Conservation (phyloP, 2,797 vertebrate species). For the Micropoecilia bifurca region DNA sequence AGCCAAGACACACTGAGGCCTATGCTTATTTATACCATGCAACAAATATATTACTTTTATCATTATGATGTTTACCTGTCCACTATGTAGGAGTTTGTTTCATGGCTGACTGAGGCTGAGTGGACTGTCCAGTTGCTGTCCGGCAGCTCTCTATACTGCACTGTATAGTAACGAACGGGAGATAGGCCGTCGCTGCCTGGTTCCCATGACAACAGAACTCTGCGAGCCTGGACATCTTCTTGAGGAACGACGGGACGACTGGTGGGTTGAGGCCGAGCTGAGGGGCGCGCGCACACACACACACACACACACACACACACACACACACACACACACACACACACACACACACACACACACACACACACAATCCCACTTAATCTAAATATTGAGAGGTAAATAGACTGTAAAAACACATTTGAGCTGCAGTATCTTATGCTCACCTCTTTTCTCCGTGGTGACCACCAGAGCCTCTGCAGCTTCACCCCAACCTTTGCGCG, state of each 20-base stretch:
- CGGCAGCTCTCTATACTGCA: conserved; percentile 92
- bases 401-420: conserved; percentile 20
- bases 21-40: not conserved
- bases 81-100: conserved; percentile 87
- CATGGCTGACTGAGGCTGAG: conserved; percentile 87
- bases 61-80: conserved; percentile 85
- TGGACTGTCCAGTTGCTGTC: conserved; percentile 89
- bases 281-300: not conserved
- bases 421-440: conserved; percentile 1
- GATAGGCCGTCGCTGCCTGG: conserved; percentile 96
- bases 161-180: conserved; percentile 93
- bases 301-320: not conserved
- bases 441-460: conserved; percentile 97
- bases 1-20: not conserved
- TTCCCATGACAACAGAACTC: conserved; percentile 94
- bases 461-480: conserved; percentile 93
- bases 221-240: conserved; percentile 90
- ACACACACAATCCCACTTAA: conserved; percentile 16
- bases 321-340: not conserved
- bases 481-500: conserved; percentile 97
- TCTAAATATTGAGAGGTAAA: conserved; percentile 23
- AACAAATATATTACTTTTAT: conserved; percentile 52
- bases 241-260: conserved; percentile 92
- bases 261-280: conserved; percentile 93
- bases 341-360: too few species aligned